A percentile compares a stretch with the other conserved stretches of the same genome.
Conservation (phyloP, 1,140 invertebrate genomes). For the Bombus consobrinus region DNA sequence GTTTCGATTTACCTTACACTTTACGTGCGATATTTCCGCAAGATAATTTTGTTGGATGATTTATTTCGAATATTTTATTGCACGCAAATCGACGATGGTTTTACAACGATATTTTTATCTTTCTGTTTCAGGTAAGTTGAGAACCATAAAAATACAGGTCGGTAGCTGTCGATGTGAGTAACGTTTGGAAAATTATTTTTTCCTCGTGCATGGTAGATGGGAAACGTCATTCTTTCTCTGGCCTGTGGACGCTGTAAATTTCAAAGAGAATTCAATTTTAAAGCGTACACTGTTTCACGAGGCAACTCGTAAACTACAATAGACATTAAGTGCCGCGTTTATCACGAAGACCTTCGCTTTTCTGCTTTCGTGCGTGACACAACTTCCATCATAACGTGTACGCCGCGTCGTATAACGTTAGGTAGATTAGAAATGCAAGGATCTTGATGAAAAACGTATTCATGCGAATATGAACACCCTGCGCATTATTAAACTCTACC, state of each 20-base stretch:
- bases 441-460: background rate
- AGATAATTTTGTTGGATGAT: background rate
- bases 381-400: background rate
- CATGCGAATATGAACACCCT: background rate
- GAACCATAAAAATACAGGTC: background rate
- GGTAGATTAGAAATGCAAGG: background rate
- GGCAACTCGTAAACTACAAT: constrained; percentile 2
- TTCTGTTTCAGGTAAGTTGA: constrained; percentile 40
- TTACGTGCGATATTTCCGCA: background rate
- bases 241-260: background rate
- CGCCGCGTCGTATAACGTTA: background rate
- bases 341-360: constrained; percentile 10
- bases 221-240: too few species aligned
- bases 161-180: background rate
- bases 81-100: background rate
- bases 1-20: background rate
- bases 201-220: background rate
- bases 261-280: constrained; percentile 2
- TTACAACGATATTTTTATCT: background rate
- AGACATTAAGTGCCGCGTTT: constrained; percentile 4
- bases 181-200: background rate
- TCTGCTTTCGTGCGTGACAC: background rate
- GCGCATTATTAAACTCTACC: background rate
- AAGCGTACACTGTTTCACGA: constrained; percentile 1
- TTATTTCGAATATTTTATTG: background rate